Base-by-base conservation (phyloP, 2,888 invertebrate species). In the Antheraea yamamai region DNA sequence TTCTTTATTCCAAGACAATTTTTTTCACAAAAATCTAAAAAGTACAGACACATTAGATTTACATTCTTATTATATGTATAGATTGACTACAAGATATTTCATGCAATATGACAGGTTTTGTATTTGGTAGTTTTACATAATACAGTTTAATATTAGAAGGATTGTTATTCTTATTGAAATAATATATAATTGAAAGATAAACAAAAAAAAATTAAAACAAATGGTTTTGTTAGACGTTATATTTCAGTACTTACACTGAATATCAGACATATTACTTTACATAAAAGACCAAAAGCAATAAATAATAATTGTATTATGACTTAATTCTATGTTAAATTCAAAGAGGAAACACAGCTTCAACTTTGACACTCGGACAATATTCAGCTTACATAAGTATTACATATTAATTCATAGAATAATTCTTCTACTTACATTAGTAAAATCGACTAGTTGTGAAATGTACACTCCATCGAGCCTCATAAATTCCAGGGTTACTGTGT, bases 381-480 rank as follows among this genome's bases (percentile, higher is more conserved):
- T 6, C 4, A 20, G 7, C 18, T 55, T 20, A 55, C 12, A 47
- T 47, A 30, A 2, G 30, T 47, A 47, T 47, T 47, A 47, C 7
- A 55, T 55, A 55, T 18, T 18, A 55, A 55, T 7, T 20, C 55
- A 55, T 52, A 52, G 2, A 10, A 23, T n/a, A 2, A 10, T 23
- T 0, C 12, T 61, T 61, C 39, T 71, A 35, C 97, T 96, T 95
- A 98, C 99, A 95, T 98, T 98, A 93, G 97, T 97, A 91, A 99
- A 99, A 93, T 99, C 99, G 78, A 99, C 97, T 78, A 99, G 96
- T 90, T 99, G 98, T 2, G 98, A 98, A 77, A 99, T 96, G 81
- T 97, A 96, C 20, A 98, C 98, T 74, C 99, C 99, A 90, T 99
- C 99, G 16, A 98, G 97, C 82, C 98, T 96, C 90, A 98, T 97